Conservation (phyloP, 2,888 invertebrate species). For the Pycnomerus fuliginosus region DNA sequence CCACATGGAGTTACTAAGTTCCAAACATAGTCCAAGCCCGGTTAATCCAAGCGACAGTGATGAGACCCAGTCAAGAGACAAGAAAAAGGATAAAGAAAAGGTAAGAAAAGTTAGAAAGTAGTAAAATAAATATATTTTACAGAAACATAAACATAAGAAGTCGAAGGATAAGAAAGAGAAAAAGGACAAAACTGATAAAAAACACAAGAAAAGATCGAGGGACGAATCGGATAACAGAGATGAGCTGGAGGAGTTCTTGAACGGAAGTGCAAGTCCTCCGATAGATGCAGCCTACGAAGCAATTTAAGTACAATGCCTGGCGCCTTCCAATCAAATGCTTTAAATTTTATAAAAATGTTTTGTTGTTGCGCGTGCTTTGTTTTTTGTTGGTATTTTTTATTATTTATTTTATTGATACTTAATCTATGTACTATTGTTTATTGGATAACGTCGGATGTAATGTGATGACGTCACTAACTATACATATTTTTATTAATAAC, state of each 20-base stretch:
- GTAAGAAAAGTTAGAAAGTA: constrained; percentile 49
- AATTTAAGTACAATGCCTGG: constrained; percentile 50
- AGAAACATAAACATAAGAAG: constrained; percentile 51
- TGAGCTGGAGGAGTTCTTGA: constrained; percentile 65
- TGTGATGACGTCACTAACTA: no score
- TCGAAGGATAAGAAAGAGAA: constrained; percentile 58
- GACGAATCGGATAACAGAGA: constrained; percentile 54
- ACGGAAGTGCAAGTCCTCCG: constrained; percentile 57
- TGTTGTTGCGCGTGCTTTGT: no score
- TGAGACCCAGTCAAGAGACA: constrained; percentile 42
- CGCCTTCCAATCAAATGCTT: constrained; percentile 14
- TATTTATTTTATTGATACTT: no score
- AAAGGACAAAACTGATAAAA: constrained; percentile 44
- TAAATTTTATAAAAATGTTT: no score
- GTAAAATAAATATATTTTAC: constrained; percentile 53
- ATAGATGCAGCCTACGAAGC: constrained; percentile 62
- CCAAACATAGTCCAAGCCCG: constrained; percentile 58
- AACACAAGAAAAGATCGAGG: constrained; percentile 53
- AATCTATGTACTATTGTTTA: no score
- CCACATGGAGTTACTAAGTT: constrained; percentile 57
- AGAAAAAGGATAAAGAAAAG: constrained; percentile 43
- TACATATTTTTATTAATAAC: no score
- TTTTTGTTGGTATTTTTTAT: no score
- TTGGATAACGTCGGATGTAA: no score
- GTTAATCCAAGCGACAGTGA: constrained; percentile 57